Evolutionary conservation across 2,113 vertebrate genomes (phyloP), one percentile per base, ranked within the genome.

Genomic region (Anoura caudifer): DNA sequence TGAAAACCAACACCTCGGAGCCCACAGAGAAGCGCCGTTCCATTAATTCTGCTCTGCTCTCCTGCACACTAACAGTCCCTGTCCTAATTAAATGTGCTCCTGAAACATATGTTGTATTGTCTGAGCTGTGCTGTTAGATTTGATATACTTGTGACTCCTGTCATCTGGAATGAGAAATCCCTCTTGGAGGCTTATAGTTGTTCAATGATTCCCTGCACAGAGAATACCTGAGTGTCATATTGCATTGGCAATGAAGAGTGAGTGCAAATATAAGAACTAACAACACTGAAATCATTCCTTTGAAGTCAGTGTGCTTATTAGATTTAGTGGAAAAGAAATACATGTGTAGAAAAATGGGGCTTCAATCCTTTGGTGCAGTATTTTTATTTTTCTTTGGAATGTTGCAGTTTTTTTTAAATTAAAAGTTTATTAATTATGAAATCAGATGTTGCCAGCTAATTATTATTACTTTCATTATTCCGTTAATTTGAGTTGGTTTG

Each of bases 51-150:
- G 61, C 73, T 96, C 69, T 94, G 70, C 41, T 89, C 41, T 61
- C 75, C 41, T 92, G 83, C 54, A 77, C 95, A 76, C 69, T 87
- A 95, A 92, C 80, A 86, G 75, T 80, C 81, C 24, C 72, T 79
- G 59, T 79, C 72, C 89, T 97, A 96, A 97, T 91, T 97, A 95
- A 94, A 93, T 72, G 76, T 93, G 67, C 77, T 79, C 31, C 47
- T 56, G 22, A 54, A 96, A 95, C 91, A 96, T 87, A 91, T 76
- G 91, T 90, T 96, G 96, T 76, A 96, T 92, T 97, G 81, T 94
- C 80, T 91, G 65, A 91, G 41, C 93, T 91, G 12, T 91, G 76
- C 38, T 41, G 61, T 96, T 97, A 91, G 95, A 77, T 90, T 91
- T 93, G 77, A 97, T 96, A 72, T 67, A 87, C 61, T 93, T 52